Evolutionary conservation across 2,797 vertebrate species (phyloP).

Genomic region (Jordanella pulchra): DNA sequence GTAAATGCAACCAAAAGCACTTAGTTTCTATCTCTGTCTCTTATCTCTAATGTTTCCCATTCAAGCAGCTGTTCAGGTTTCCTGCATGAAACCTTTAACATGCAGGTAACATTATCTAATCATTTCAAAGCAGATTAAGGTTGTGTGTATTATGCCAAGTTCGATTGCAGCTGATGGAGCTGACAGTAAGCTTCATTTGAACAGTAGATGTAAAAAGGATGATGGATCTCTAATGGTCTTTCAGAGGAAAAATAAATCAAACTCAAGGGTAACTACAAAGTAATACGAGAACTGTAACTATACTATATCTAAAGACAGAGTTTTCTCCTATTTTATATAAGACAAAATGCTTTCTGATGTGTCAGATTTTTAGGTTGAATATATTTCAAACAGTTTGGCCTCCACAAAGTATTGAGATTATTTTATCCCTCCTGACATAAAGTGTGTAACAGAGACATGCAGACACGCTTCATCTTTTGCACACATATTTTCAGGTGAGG

Average conservation of each 20-base stretch:
- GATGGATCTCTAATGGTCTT: slow-evolving; percentile 19
- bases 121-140: slow-evolving; percentile 28
- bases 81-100: slow-evolving; percentile 13
- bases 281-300: not conserved
- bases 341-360: not conserved
- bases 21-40: not conserved
- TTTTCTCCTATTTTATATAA: not conserved
- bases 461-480: not conserved
- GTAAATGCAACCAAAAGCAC: slow-evolving; percentile 16
- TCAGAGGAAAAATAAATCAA: not conserved
- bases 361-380: not conserved
- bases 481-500: not conserved
- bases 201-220: slow-evolving; percentile 16
- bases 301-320: not conserved
- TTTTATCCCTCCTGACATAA: not conserved
- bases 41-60: not conserved
- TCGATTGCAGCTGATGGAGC: slow-evolving; percentile 8
- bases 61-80: slow-evolving; percentile 22
- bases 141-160: not conserved
- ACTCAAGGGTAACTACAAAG: not conserved
- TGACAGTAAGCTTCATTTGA: slow-evolving; percentile 17
- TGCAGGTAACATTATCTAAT: slow-evolving; percentile 8
- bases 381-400: not conserved
- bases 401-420: not conserved
- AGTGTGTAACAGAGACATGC: not conserved